Evolutionary conservation across 2,113 vertebrate species (phyloP).

Genomic region (Stictonetta naevosa): DNA sequence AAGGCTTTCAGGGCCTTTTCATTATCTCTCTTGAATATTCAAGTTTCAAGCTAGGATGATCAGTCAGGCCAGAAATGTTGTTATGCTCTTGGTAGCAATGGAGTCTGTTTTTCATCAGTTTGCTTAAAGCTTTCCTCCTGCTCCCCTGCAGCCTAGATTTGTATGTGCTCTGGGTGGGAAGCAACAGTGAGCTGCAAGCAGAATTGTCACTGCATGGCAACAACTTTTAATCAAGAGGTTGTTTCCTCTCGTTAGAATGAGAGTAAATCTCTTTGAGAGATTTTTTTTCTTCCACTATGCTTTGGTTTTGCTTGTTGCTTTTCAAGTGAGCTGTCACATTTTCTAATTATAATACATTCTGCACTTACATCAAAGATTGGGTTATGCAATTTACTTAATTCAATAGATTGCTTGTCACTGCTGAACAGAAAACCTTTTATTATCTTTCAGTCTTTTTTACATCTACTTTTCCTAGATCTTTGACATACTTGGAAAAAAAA

Average conservation of each 20-base stretch:
- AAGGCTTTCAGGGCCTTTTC: neutral
- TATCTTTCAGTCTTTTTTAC: neutral
- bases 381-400: constrained; percentile 1
- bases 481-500: neutral
- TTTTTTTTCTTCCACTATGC: neutral
- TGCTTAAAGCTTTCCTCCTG: neutral
- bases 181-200: neutral
- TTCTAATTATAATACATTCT: constrained; percentile 49
- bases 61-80: neutral
- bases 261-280: neutral
- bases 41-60: neutral
- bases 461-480: neutral
- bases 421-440: neutral
- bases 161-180: neutral
- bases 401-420: constrained; percentile 6
- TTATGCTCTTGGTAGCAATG: neutral
- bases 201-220: neutral
- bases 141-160: neutral
- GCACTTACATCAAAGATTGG: constrained; percentile 8
- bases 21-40: neutral
- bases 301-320: constrained; percentile 27
- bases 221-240: constrained; percentile 6
- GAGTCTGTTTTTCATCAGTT: neutral
- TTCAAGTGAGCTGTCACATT: constrained; percentile 42
- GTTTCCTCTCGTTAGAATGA: neutral